Evolutionary conservation across 2,113 vertebrate genomes (phyloP).

Genomic region (Tychaedon coryphoeus): DNA sequence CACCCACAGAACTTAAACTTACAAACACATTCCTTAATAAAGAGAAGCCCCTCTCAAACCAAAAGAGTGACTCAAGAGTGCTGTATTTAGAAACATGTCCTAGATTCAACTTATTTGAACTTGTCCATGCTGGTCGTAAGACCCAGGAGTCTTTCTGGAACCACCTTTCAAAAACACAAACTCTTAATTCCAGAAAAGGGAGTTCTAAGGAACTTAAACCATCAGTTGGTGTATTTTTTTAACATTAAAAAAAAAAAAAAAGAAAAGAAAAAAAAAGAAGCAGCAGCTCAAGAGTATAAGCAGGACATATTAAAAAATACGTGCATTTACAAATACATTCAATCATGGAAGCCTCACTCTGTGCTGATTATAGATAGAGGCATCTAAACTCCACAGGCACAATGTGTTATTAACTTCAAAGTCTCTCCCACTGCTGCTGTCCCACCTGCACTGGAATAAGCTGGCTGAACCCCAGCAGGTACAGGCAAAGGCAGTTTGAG

Average conservation of each 20-base stretch:
- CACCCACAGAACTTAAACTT: neutral
- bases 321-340: neutral
- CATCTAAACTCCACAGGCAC: neutral
- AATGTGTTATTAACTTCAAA: neutral
- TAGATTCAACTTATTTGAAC: neutral
- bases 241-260: neutral
- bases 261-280: fast-evolving
- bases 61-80: neutral
- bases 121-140: neutral
- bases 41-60: neutral
- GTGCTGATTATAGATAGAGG: neutral
- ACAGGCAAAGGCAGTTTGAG: neutral
- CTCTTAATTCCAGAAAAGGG: neutral
- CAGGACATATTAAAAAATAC: neutral
- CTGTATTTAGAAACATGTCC: neutral
- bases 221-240: neutral
- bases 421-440: neutral
- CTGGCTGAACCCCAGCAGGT: neutral
- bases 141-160: neutral
- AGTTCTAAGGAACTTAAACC: neutral
- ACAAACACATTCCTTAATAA: neutral
- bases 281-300: neutral
- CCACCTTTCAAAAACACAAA: neutral
- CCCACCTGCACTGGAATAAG: fast-evolving
- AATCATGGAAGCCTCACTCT: neutral